phyloP scores from a whole-genome alignment of 1,140 invertebrate genomes.

The Sesamia nonagrioides region DNA sequence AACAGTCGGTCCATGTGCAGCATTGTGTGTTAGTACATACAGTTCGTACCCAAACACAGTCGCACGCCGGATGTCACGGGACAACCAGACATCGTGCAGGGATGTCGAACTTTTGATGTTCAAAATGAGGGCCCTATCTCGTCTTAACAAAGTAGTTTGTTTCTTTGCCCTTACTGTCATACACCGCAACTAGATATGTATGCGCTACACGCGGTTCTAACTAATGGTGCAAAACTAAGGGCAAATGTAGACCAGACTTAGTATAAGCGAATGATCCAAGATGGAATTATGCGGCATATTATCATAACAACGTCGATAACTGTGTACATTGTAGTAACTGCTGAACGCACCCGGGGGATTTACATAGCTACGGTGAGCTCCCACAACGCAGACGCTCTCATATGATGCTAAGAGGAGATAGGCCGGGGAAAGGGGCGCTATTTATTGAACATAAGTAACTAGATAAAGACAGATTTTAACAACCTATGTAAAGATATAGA shows the following conservation, averaged over 20 bases:
- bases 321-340: not conserved
- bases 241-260: not conserved
- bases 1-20: not conserved
- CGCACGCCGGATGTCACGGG: not conserved
- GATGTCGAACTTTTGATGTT: not conserved
- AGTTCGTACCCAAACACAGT: too few species aligned
- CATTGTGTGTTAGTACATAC: not conserved
- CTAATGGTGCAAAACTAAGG: not conserved
- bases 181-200: not conserved
- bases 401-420: not conserved
- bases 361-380: not conserved
- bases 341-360: not conserved
- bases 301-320: constrained; percentile 10
- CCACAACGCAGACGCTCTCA: not conserved
- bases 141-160: too few species aligned
- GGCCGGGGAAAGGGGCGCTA: not conserved
- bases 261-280: too few species aligned
- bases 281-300: constrained; percentile 15
- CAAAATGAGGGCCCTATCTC: not conserved
- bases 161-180: not conserved
- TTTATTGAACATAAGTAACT: not conserved
- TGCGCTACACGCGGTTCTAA: not conserved
- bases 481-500: too few species aligned
- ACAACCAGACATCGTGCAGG: not conserved
- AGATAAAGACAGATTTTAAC: too few species aligned